Base-by-base conservation (phyloP, 2,888 invertebrate genomes). In the Idaea dimidiata region DNA sequence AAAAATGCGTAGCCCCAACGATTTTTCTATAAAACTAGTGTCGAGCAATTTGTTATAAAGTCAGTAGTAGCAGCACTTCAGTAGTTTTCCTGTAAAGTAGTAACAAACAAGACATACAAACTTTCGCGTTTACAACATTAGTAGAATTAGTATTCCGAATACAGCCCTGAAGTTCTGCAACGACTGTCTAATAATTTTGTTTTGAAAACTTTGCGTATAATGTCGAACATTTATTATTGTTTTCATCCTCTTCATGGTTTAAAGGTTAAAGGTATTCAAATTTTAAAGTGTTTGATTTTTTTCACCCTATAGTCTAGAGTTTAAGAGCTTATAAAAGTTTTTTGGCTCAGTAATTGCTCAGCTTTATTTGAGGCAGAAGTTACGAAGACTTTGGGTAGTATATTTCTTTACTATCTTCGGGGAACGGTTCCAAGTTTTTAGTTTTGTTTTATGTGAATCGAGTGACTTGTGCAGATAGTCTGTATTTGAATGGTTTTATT, bases 71-170 rank as follows among this genome's bases (percentile, higher is more conserved):
- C n/a, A n/a, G n/a, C 24, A 24, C 24, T 24, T 24, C 24, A 24
- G 24, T 24, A 24, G 24, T 24, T 24, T 24, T 24, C 5, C 3
- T 5, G 3, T 24, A 24, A 24, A 24, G 24, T 24, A 24, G 24
- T 24, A 24, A 24, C 24, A 24, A 24, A 24, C 24, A 24, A 24
- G 24, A 24, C 24, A 24, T 3, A 24, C 24, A 24, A 24, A 24
- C 24, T 24, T 24, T 24, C 24, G 24, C 24, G 24, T 24, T 24
- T 5, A 24, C 24, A 24, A 24, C 24, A 24, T 24, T 24, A 24
- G 24, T 24, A 24, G 24, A 24, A 24, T 24, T 24, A 24, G 24
- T 81, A 79, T 82, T 81, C 79, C 79, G 78, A 78, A 71, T 69
- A 67, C 67, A 64, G 66, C 63, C 69, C 61, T 58, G 61, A 14